Evolutionary conservation across 2,888 invertebrate genomes (phyloP).

Genomic region (Andrena marginata): DNA sequence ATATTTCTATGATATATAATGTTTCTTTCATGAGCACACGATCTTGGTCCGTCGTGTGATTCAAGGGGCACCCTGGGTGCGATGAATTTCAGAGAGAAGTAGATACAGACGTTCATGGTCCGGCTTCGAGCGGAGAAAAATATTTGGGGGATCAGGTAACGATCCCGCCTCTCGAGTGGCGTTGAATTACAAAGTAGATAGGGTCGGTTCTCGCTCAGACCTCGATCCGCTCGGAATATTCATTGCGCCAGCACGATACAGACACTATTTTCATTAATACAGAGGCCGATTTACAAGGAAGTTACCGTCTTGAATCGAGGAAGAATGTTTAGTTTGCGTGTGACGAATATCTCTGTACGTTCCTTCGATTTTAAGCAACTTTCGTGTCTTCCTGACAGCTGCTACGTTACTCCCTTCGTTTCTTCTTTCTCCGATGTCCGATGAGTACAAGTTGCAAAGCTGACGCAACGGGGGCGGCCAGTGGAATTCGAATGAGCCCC

Average conservation of each 20-base stretch:
- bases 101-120: background rate
- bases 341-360: too few relatives aligned
- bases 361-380: too few relatives aligned
- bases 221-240: slow-evolving; percentile 26
- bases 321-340: background rate
- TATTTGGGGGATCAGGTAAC: slow-evolving; percentile 14
- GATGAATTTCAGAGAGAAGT: background rate
- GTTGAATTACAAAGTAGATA: slow-evolving; percentile 35
- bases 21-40: background rate
- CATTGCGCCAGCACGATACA: slow-evolving; percentile 27
- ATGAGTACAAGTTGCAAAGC: background rate
- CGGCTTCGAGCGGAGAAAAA: background rate
- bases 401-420: background rate
- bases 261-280: background rate
- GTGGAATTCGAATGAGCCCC: slow-evolving; percentile 8
- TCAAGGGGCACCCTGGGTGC: background rate
- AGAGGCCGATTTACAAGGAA: background rate
- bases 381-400: too few relatives aligned
- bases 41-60: background rate
- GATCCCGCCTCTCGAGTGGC: slow-evolving; percentile 14
- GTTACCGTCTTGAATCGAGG: background rate
- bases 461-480: slow-evolving; percentile 10
- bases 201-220: slow-evolving; percentile 16
- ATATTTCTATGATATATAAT: background rate
- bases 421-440: background rate